phyloP scores from a whole-genome alignment of 2,113 vertebrate genomes.

The Opisthocomus hoazin region DNA sequence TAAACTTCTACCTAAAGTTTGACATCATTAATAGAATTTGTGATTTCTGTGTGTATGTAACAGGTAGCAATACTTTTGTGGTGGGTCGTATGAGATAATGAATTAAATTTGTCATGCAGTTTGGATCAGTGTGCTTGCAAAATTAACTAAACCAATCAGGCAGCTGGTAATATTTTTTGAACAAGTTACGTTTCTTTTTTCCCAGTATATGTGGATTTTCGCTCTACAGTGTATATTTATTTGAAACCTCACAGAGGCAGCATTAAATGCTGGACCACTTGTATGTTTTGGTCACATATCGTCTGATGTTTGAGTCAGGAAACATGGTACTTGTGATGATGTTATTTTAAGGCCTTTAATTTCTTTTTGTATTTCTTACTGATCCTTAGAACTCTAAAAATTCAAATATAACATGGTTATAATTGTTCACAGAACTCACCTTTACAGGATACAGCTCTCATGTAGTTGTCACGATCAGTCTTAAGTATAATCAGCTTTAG shows the following conservation, averaged over 20 bases:
- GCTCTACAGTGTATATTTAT: neutral
- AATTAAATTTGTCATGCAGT: neutral
- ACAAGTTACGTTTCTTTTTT: neutral
- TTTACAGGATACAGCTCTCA: neutral
- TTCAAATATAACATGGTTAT: neutral
- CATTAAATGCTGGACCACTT: neutral
- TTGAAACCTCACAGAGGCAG: neutral
- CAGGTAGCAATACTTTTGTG: neutral
- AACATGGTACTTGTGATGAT: neutral
- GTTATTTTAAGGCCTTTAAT: neutral
- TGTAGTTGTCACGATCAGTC: neutral
- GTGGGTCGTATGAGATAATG: neutral
- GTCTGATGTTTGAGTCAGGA: neutral
- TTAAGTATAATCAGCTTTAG: neutral
- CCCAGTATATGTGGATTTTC: neutral
- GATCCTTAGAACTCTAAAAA: neutral
- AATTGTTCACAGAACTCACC: neutral
- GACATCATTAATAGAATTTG: neutral
- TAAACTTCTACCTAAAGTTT: neutral
- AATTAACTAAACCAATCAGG: neutral
- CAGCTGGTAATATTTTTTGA: neutral
- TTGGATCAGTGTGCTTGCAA: neutral
- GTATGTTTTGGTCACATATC: neutral
- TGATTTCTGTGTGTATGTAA: neutral
- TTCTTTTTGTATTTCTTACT: neutral